These are phyloP conservation scores for Furcula furcula DNA, from an alignment of 2,888 invertebrate genomes.

Conservation along the genomic window DNA sequence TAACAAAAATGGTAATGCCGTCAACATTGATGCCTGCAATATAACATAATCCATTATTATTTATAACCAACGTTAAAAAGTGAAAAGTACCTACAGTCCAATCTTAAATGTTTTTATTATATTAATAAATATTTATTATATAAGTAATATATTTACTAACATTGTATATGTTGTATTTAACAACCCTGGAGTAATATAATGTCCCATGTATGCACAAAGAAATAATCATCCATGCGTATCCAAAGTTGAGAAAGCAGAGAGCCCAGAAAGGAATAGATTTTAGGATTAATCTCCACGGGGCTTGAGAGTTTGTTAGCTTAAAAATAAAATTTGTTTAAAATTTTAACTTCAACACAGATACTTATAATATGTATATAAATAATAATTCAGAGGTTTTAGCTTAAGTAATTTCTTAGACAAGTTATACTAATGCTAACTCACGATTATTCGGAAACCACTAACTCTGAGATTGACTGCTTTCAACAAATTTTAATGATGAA, in stretches of 20 bases:
- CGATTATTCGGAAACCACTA: too few species aligned
- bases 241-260: constrained; percentile 65
- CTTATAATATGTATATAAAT: background rate
- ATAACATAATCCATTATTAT: too few species aligned
- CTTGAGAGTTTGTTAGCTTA: constrained; percentile 60
- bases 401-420: background rate
- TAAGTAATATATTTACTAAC: constrained; percentile 48
- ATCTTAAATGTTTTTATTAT: too few species aligned
- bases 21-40: constrained; percentile 61
- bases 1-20: constrained; percentile 66
- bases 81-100: too few species aligned
- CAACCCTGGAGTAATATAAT: constrained; percentile 56
- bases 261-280: constrained; percentile 67
- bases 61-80: background rate
- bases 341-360: too few species aligned
- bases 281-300: constrained; percentile 64
- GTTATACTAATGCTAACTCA: too few species aligned
- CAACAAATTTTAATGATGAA: too few species aligned
- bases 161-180: constrained; percentile 54
- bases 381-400: background rate
- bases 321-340: constrained; percentile 18
- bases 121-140: too few species aligned
- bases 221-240: constrained; percentile 74
- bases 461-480: too few species aligned
- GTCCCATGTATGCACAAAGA: constrained; percentile 66